phyloP scores from a whole-genome alignment of 2,888 invertebrate species.

The Colletes collaris region DNA sequence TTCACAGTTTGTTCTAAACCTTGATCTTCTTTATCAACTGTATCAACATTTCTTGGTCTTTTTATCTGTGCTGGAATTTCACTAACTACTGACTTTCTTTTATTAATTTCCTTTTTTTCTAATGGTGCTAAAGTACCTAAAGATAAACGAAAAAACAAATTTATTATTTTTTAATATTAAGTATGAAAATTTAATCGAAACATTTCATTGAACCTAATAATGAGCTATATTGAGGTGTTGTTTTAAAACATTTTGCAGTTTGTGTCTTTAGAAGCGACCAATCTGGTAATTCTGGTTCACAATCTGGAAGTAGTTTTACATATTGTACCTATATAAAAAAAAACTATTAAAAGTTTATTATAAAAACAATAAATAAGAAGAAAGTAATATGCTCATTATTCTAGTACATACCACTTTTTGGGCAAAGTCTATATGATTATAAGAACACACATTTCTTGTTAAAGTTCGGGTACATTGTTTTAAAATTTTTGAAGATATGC shows the following conservation, averaged over 20 bases:
- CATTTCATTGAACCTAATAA: slow-evolving; percentile 67
- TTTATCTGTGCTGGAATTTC: slow-evolving; percentile 78
- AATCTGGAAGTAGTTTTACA: slow-evolving; percentile 24
- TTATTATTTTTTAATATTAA: background rate
- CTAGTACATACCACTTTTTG: slow-evolving; percentile 71
- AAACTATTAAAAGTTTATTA: background rate
- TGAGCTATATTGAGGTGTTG: slow-evolving; percentile 66
- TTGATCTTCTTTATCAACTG: slow-evolving; percentile 84
- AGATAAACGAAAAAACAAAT: slow-evolving; percentile 3
- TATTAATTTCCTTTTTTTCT: slow-evolving; percentile 62
- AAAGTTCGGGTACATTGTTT: slow-evolving; percentile 71
- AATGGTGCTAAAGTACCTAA: slow-evolving; percentile 66
- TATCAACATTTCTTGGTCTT: slow-evolving; percentile 84
- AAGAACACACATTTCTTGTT: slow-evolving; percentile 70
- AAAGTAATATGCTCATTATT: background rate
- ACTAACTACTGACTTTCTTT: slow-evolving; percentile 42
- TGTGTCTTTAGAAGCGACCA: slow-evolving; percentile 74
- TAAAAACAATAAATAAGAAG: background rate
- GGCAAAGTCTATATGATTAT: slow-evolving; percentile 72
- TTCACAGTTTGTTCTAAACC: slow-evolving; percentile 85
- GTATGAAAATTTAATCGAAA: background rate
- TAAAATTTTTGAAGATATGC: slow-evolving; percentile 75
- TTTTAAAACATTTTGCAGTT: slow-evolving; percentile 63
- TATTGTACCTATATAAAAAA: slow-evolving; percentile 42
- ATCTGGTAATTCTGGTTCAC: slow-evolving; percentile 55